phyloP scores from a whole-genome alignment of 2,797 vertebrate genomes.

The Poeciliopsis gracilis region DNA sequence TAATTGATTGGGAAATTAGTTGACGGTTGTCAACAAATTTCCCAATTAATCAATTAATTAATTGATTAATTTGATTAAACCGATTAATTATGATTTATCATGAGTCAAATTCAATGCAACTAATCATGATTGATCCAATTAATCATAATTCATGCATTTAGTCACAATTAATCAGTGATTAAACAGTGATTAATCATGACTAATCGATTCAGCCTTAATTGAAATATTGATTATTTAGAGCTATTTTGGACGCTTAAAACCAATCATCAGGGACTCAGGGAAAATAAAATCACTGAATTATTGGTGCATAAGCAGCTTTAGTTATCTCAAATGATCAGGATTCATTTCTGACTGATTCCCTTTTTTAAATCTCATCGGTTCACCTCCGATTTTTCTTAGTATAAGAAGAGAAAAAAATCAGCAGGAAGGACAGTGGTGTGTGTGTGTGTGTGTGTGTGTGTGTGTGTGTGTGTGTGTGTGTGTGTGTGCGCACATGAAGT shows the following conservation, averaged over 20 bases:
- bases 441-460: background rate
- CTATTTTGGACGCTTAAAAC: background rate
- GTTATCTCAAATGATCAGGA: slow-evolving; percentile 28
- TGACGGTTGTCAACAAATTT: too few species aligned
- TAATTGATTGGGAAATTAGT: too few species aligned
- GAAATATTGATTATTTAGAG: background rate
- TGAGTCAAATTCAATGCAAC: too few species aligned
- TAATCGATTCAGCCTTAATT: background rate
- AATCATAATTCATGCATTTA: too few species aligned
- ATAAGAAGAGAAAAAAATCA: slow-evolving; percentile 54
- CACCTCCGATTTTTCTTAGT: slow-evolving; percentile 50
- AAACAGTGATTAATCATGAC: background rate
- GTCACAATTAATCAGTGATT: too few species aligned
- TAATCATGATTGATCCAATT: too few species aligned
- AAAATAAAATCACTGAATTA: background rate
- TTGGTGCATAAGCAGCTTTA: background rate
- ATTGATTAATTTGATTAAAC: too few species aligned
- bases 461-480: slow-evolving; percentile 26
- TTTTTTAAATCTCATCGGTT: slow-evolving; percentile 67
- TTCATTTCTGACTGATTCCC: slow-evolving; percentile 54
- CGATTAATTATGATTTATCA: too few species aligned
- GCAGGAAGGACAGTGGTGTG: slow-evolving; percentile 57
- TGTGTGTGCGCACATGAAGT: slow-evolving; percentile 37
- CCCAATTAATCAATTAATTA: too few species aligned
- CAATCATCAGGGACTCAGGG: background rate